A percentile compares a stretch with the other conserved stretches of the same genome.
Evolutionary conservation across 2,888 invertebrate species (phyloP).

Genomic region (Zaprionus bogoriensis): DNA sequence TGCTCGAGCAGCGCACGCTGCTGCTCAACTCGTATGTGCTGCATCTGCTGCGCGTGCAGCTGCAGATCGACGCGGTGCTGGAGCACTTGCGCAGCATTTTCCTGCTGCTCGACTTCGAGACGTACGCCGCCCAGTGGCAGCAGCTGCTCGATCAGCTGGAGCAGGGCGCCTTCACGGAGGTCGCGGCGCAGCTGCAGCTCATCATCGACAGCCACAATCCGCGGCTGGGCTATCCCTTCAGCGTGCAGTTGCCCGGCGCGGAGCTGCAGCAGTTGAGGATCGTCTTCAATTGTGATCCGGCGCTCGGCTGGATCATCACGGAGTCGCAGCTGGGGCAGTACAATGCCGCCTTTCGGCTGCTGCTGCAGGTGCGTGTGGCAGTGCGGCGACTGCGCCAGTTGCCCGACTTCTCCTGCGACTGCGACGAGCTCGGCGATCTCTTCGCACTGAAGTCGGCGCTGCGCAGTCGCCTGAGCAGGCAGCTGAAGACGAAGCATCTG

Average conservation of each 20-base stretch:
- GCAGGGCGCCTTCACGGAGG: background rate
- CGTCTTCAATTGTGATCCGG: background rate
- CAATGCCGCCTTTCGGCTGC: constrained; percentile 14
- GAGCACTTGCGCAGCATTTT: constrained; percentile 11
- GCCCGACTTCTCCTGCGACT: background rate
- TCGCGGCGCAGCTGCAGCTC: background rate
- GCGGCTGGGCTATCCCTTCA: background rate
- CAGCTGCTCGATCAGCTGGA: background rate
- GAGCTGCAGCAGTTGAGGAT: background rate
- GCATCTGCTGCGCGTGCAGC: constrained; percentile 1
- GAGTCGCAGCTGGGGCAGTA: constrained; percentile 16
- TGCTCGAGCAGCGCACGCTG: constrained; percentile 6
- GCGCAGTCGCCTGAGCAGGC: background rate
- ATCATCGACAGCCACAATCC: constrained; percentile 13
- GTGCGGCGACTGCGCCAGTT: constrained; percentile 11
- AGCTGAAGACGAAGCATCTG: background rate
- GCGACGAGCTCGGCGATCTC: background rate
- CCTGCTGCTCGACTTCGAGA: constrained; percentile 11
- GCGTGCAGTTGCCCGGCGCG: background rate
- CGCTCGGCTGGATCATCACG: constrained; percentile 16
- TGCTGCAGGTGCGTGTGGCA: constrained; percentile 5
- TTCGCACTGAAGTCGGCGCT: background rate
- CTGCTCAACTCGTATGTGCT: constrained; percentile 23
- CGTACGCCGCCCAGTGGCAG: background rate
- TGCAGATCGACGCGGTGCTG: constrained; percentile 3